Percentiles rank a stretch among this genome's conserved stretches.
These are phyloP conservation scores for Drosophila carrolli DNA, from an alignment of 1,140 invertebrate genomes.

Conservation along the genomic window DNA sequence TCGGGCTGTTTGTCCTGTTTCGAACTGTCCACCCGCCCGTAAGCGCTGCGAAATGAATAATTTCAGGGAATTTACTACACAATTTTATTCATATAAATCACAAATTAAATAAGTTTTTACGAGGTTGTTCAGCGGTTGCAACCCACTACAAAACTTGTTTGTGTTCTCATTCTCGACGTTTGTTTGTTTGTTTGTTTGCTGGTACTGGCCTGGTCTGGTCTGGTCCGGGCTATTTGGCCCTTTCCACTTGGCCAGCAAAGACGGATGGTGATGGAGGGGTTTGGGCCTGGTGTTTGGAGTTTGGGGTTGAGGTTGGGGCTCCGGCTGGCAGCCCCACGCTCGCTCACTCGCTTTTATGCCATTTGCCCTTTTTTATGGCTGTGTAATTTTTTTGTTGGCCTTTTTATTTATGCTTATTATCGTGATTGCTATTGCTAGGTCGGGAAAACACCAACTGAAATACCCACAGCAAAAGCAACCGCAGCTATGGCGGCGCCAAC, in stretches of 20 bases:
- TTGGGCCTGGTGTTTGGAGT: not conserved
- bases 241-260: constrained; percentile 17
- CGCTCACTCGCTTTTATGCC: constrained; percentile 13
- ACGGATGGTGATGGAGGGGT: constrained; percentile 34
- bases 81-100: constrained; percentile 83
- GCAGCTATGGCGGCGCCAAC: not conserved
- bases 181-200: constrained; percentile 24
- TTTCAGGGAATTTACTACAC: constrained; percentile 79
- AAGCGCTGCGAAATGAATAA: constrained; percentile 75
- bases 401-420: constrained; percentile 82
- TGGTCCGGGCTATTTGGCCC: constrained; percentile 4
- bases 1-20: constrained; percentile 18
- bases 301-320: constrained; percentile 1
- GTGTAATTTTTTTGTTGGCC: constrained; percentile 77
- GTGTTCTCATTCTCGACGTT: constrained; percentile 54
- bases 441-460: constrained; percentile 4
- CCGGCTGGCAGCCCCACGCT: not conserved
- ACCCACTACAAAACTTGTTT: constrained; percentile 78
- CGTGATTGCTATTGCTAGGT: constrained; percentile 67
- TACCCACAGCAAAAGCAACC: constrained; percentile 5
- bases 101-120: constrained; percentile 83
- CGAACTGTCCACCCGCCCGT: constrained; percentile 38
- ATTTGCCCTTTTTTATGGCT: constrained; percentile 77
- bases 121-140: constrained; percentile 77
- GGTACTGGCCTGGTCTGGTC: not conserved